Evolutionary conservation across 1,140 invertebrate species (phyloP).

Genomic region (Capitella teleta): DNA sequence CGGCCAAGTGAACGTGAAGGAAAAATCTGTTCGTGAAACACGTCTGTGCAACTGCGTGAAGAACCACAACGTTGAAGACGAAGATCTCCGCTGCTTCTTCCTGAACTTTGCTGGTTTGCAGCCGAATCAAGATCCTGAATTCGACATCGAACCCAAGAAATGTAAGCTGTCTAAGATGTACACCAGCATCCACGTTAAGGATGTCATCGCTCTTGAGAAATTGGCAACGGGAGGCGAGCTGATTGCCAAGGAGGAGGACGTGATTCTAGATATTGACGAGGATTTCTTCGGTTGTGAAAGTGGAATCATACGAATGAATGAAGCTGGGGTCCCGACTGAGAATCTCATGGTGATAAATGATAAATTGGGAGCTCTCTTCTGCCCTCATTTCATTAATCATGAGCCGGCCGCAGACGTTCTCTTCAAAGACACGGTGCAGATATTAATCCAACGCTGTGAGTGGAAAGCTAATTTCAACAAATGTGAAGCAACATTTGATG

Average conservation of each 20-base stretch:
- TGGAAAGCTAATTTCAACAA: slow-evolving; percentile 11
- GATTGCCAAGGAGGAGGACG: slow-evolving; percentile 8
- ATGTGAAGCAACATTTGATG: slow-evolving; percentile 10
- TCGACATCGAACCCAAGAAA: neutral
- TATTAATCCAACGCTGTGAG: no score
- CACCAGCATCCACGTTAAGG: neutral
- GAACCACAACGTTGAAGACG: neutral
- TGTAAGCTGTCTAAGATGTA: neutral
- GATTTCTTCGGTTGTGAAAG: slow-evolving; percentile 25
- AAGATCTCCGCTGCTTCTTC: neutral
- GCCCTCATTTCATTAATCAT: slow-evolving; percentile 14
- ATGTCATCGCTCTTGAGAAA: slow-evolving; percentile 3
- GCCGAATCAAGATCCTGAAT: neutral
- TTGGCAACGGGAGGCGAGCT: neutral
- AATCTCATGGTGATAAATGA: slow-evolving; percentile 13
- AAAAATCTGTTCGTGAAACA: slow-evolving; percentile 13
- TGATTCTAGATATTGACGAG: slow-evolving; percentile 27
- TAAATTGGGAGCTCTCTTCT: slow-evolving; percentile 16
- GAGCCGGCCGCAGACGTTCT: slow-evolving; percentile 9
- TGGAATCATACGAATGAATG: slow-evolving; percentile 15
- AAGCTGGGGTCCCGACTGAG: slow-evolving; percentile 9
- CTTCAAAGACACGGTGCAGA: no score
- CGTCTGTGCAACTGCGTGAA: slow-evolving; percentile 13
- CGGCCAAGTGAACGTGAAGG: slow-evolving; percentile 12
- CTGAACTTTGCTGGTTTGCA: no score